Evolutionary conservation across 2,113 vertebrate genomes (phyloP).

Genomic region (Chunga burmeisteri): DNA sequence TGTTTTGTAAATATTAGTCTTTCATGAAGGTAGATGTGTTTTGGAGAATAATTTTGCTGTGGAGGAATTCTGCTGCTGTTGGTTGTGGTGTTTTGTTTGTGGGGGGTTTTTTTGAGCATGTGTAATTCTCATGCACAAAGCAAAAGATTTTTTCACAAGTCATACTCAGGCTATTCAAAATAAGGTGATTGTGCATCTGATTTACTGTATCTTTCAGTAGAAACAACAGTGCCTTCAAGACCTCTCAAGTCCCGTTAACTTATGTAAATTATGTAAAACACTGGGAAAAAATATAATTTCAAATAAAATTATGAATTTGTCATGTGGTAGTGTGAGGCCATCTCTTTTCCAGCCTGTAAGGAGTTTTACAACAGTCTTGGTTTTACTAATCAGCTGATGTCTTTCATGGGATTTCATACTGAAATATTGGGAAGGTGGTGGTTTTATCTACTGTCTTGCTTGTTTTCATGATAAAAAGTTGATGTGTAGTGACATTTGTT

Average conservation of each 20-base stretch:
- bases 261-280: not conserved
- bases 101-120: not conserved
- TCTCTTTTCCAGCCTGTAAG: not conserved
- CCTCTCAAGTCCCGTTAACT: not conserved
- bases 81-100: not conserved
- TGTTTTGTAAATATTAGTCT: not conserved
- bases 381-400: not conserved
- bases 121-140: not conserved
- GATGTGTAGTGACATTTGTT: constrained; percentile 67
- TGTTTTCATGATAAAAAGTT: constrained; percentile 49
- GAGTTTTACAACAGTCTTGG: not conserved
- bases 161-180: not conserved
- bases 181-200: not conserved
- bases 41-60: not conserved
- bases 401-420: not conserved
- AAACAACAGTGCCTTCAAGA: not conserved
- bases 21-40: not conserved
- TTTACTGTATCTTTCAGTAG: not conserved
- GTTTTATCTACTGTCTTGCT: constrained; percentile 36
- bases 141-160: not conserved
- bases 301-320: not conserved
- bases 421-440: constrained; percentile 27
- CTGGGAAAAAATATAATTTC: not conserved
- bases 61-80: not conserved
- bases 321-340: not conserved